Percentiles rank a stretch among this genome's conserved stretches.
Conservation (phyloP, 1,140 invertebrate species). For the Drosophila nigromelanica region DNA sequence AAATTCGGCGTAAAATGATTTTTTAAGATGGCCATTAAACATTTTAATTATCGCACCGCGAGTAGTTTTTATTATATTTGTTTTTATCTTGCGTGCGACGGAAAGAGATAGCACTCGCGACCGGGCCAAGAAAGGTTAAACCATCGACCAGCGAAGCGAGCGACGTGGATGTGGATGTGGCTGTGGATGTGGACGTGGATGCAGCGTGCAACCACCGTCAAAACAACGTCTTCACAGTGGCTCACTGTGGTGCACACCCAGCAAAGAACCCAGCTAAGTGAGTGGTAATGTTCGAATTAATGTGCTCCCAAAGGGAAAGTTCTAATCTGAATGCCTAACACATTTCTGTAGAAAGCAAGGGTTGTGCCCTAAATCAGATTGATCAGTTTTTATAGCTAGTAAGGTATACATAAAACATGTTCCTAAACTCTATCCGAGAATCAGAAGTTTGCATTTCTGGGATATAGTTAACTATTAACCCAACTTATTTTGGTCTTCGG, state of each 20-base stretch:
- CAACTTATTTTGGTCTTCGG: too few relatives aligned
- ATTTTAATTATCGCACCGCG: slow-evolving; percentile 71
- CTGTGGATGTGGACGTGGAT: neutral
- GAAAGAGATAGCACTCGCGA: neutral
- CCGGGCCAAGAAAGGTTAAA: slow-evolving; percentile 3
- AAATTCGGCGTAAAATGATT: slow-evolving; percentile 78
- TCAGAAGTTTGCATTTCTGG: too few relatives aligned
- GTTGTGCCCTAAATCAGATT: neutral
- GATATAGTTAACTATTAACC: too few relatives aligned
- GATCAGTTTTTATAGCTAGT: neutral
- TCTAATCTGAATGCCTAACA: neutral
- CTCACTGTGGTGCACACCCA: neutral
- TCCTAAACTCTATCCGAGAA: neutral
- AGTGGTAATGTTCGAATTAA: slow-evolving; percentile 3
- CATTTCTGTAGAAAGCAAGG: neutral
- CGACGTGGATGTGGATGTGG: neutral
- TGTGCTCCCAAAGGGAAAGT: neutral
- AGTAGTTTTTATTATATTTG: slow-evolving; percentile 47
- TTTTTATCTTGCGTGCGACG: slow-evolving; percentile 19
- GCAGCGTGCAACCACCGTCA: neutral
- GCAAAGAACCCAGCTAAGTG: neutral
- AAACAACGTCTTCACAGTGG: neutral
- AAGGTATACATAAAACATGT: too few relatives aligned
- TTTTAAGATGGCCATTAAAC: slow-evolving; percentile 76
- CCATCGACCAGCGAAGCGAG: slow-evolving; percentile 14